Evolutionary conservation across 1,140 invertebrate genomes (phyloP).

Genomic region (Rhopalosiphum maidis): DNA sequence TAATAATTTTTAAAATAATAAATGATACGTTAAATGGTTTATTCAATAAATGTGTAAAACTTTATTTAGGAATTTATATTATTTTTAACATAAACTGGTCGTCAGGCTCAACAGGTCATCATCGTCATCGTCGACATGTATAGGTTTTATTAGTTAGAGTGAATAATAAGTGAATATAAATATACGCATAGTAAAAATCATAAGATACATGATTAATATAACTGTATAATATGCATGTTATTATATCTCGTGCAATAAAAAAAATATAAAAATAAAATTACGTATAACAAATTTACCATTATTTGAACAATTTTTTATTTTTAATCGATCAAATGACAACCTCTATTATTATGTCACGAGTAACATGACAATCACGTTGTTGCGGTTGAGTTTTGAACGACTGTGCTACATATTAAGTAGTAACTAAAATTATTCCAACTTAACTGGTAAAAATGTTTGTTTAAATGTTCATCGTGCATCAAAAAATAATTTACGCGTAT

Average conservation of each 20-base stretch:
- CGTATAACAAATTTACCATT: not conserved
- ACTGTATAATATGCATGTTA: too few relatives aligned
- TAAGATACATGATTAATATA: not conserved
- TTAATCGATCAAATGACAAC: not conserved
- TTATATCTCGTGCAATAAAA: not conserved
- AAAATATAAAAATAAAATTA: not conserved
- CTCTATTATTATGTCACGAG: not conserved
- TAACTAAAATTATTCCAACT: too few relatives aligned
- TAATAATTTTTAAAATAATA: too few relatives aligned
- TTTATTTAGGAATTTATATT: too few relatives aligned
- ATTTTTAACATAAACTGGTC: not conserved
- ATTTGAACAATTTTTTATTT: not conserved
- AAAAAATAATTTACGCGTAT: not conserved
- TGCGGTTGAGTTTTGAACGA: not conserved
- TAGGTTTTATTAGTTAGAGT: not conserved
- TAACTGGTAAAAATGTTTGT: not conserved
- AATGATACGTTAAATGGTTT: too few relatives aligned
- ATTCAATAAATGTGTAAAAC: too few relatives aligned
- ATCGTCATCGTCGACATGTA: not conserved
- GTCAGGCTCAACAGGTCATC: not conserved
- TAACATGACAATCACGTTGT: not conserved
- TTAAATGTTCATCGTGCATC: not conserved
- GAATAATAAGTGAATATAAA: not conserved
- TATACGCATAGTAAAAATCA: not conserved
- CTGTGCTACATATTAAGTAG: too few relatives aligned